Conservation (phyloP, 2,797 vertebrate genomes). For the Tokudaia muenninki region DNA sequence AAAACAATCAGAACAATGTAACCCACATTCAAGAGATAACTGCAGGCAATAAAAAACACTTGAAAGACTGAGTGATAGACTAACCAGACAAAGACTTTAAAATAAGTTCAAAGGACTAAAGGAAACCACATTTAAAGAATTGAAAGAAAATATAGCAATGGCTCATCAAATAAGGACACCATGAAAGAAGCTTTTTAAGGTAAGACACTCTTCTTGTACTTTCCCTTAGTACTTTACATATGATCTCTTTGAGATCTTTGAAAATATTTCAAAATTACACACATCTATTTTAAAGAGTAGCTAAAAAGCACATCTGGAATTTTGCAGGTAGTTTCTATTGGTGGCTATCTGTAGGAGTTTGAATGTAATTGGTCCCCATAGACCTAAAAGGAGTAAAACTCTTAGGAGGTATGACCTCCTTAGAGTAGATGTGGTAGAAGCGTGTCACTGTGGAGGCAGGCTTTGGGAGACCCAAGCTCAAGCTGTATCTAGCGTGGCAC, state of each 20-base stretch:
- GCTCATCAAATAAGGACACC: slow-evolving; percentile 36
- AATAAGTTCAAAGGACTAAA: slow-evolving; percentile 23
- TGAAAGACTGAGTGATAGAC: not conserved
- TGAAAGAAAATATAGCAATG: slow-evolving; percentile 21
- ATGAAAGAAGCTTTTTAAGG: slow-evolving; percentile 45
- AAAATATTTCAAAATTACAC: slow-evolving; percentile 36
- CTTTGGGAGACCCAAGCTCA: not conserved
- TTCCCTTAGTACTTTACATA: not conserved
- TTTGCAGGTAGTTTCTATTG: not conserved
- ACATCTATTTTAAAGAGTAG: not conserved
- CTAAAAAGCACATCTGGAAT: not conserved
- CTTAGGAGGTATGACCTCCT: not conserved
- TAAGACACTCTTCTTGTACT: not conserved
- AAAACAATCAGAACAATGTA: not conserved
- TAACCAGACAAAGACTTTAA: slow-evolving; percentile 45
- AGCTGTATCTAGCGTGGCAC: not conserved
- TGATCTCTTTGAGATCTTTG: not conserved
- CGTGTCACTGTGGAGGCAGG: not conserved
- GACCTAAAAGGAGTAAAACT: not conserved
- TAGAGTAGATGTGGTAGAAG: not conserved
- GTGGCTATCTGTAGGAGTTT: not conserved
- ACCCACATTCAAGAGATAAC: slow-evolving; percentile 28
- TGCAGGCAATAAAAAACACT: not conserved
- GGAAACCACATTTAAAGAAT: slow-evolving; percentile 19
- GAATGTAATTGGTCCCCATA: not conserved